Conservation (phyloP, 2,797 vertebrate species). For the Sandelia bainsii region DNA sequence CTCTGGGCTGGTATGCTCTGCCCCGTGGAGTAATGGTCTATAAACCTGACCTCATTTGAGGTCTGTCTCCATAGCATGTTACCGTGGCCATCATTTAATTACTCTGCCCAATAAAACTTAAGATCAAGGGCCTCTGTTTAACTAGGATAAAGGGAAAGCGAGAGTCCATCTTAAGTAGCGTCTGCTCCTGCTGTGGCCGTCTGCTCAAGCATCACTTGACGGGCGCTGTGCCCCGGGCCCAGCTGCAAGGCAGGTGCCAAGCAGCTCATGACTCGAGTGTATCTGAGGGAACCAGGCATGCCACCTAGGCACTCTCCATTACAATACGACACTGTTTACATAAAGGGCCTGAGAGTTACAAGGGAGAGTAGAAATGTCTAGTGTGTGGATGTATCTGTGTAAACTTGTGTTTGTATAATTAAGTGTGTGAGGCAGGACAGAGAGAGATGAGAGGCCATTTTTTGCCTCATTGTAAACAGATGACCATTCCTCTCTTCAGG, state of each 20-base stretch:
- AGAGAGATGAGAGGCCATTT: conserved; percentile 1
- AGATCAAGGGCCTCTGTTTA: conserved; percentile 70
- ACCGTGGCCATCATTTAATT: conserved; percentile 72
- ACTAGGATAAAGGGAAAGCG: conserved; percentile 40
- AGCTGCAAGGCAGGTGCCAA: conserved; percentile 64
- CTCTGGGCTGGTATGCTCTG: conserved; percentile 47
- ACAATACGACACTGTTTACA: conserved; percentile 58
- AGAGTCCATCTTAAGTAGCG: conserved; percentile 56
- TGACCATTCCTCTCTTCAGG: conserved; percentile 26
- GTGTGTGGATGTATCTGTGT: conserved; percentile 29
- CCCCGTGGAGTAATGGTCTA: conserved; percentile 56
- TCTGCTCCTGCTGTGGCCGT: conserved; percentile 64
- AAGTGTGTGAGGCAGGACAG: conserved; percentile 22
- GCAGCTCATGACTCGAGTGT: conserved; percentile 42
- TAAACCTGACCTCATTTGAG: conserved; percentile 65
- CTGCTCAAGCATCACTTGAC: conserved; percentile 54
- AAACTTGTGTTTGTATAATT: conserved; percentile 23
- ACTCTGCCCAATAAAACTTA: conserved; percentile 74
- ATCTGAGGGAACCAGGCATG: conserved; percentile 47
- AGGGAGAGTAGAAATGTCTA: conserved; percentile 25
- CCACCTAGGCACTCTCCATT: conserved; percentile 71
- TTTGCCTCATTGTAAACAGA: conserved; percentile 46
- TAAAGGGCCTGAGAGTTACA: conserved; percentile 24
- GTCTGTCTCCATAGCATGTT: conserved; percentile 63
- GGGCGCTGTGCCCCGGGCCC: conserved; percentile 52